Evolutionary conservation across 2,888 invertebrate genomes (phyloP).

Genomic region (Drosophila mimica): DNA sequence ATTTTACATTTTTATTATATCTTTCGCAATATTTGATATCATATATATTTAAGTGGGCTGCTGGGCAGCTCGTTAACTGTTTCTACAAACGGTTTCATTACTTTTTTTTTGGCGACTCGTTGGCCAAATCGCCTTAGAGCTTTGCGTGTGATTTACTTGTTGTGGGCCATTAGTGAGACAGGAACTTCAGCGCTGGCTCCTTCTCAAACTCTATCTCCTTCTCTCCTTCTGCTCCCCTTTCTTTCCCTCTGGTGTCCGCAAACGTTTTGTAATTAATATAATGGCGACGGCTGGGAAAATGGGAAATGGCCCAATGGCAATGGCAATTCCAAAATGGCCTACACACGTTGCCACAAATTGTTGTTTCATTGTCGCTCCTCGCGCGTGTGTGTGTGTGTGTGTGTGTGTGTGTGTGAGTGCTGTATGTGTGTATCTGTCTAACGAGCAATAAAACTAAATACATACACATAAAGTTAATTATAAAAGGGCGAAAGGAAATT

Average conservation of each 20-base stretch:
- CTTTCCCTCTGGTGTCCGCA: slow-evolving; percentile 47
- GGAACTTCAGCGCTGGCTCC: slow-evolving; percentile 31
- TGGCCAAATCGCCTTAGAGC: slow-evolving; percentile 76
- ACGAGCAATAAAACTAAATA: slow-evolving; percentile 80
- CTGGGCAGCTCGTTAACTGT: slow-evolving; percentile 70
- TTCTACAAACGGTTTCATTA: slow-evolving; percentile 23
- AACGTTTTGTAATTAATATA: slow-evolving; percentile 78
- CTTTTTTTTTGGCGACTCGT: slow-evolving; percentile 36
- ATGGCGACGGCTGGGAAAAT: slow-evolving; percentile 69
- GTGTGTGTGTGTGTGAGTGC: slow-evolving; percentile 37
- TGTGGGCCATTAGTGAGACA: slow-evolving; percentile 73
- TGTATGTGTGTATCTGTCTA: slow-evolving; percentile 53
- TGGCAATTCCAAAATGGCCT: slow-evolving; percentile 72
- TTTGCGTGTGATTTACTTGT: slow-evolving; percentile 80
- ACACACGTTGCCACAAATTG: slow-evolving; percentile 77
- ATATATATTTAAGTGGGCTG: slow-evolving; percentile 24
- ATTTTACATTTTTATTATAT: background rate
- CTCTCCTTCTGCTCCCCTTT: background rate
- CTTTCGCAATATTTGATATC: background rate
- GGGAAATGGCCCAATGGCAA: slow-evolving; percentile 32
- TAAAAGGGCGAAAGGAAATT: slow-evolving; percentile 79
- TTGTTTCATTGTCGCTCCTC: slow-evolving; percentile 75
- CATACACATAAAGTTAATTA: slow-evolving; percentile 80
- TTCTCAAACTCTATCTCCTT: background rate
- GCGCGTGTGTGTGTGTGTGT: slow-evolving; percentile 13